Evolutionary conservation across 23 tunicate genomes (phyloP).

Genomic region (Trididemnum miniatum): DNA sequence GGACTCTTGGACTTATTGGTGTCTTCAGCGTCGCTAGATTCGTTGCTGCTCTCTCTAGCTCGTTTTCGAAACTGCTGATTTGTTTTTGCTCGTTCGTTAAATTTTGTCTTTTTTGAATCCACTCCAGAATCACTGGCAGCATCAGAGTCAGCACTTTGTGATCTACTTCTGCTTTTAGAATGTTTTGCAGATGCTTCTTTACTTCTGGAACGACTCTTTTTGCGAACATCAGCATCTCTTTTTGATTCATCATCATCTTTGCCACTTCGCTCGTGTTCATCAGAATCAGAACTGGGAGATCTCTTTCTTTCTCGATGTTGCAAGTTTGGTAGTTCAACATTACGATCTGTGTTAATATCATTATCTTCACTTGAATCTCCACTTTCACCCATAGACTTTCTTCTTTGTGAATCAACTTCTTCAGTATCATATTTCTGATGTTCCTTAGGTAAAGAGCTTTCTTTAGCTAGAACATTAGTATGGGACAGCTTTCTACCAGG

Average conservation of each 20-base stretch:
- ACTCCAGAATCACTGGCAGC: background rate
- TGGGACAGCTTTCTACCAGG: background rate
- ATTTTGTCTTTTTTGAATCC: background rate
- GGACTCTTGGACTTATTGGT: background rate
- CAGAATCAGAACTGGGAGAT: too few species aligned
- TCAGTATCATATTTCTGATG: background rate
- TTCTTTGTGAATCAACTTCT: background rate
- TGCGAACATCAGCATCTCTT: background rate
- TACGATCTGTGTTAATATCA: too few species aligned
- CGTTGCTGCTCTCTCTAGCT: background rate
- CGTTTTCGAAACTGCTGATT: background rate
- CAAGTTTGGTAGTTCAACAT: too few species aligned
- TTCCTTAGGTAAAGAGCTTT: background rate
- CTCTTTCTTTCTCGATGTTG: background rate
- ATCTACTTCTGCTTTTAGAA: background rate
- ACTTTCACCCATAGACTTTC: background rate
- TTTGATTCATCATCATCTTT: background rate
- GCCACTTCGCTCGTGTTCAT: too few species aligned
- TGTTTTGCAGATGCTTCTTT: background rate
- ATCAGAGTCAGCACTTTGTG: background rate
- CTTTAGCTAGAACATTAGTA: background rate
- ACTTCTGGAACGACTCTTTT: background rate
- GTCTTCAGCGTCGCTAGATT: slow-evolving; percentile 1
- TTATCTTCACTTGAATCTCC: background rate
- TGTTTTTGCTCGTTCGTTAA: background rate